Evolutionary conservation across 1,140 invertebrate genomes (phyloP).

Genomic region (Diorhabda sublineata): DNA sequence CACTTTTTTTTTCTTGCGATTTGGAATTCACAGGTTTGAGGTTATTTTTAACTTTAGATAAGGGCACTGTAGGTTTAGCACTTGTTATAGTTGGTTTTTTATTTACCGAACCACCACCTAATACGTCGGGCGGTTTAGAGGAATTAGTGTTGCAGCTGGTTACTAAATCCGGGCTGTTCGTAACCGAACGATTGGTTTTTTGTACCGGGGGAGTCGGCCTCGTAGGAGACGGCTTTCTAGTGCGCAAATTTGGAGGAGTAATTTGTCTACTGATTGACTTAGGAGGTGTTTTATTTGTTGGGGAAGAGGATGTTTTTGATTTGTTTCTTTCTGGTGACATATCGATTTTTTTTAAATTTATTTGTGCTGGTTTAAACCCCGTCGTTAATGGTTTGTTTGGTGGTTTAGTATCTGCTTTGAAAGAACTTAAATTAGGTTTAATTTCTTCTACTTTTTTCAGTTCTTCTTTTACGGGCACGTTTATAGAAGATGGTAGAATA

Average conservation of each 20-base stretch:
- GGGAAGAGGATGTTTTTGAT: slow-evolving; percentile 41
- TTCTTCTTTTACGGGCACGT: slow-evolving; percentile 50
- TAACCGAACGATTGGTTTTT: slow-evolving; percentile 36
- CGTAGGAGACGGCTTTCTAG: slow-evolving; percentile 42
- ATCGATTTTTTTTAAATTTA: slow-evolving; percentile 17
- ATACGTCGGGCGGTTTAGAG: slow-evolving; percentile 59
- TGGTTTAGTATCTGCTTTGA: slow-evolving; percentile 38
- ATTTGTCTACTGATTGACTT: slow-evolving; percentile 49
- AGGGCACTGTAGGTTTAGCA: slow-evolving; percentile 32
- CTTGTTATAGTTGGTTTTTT: slow-evolving; percentile 32
- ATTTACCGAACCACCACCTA: slow-evolving; percentile 46
- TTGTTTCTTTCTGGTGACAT: slow-evolving; percentile 34
- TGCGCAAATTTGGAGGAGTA: slow-evolving; percentile 50
- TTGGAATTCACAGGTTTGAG: slow-evolving; percentile 29
- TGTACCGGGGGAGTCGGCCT: slow-evolving; percentile 39
- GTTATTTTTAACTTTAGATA: slow-evolving; percentile 29
- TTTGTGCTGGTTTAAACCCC: slow-evolving; percentile 30
- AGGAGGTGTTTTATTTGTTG: slow-evolving; percentile 44
- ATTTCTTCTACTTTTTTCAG: slow-evolving; percentile 16
- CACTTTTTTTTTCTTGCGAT: slow-evolving; percentile 36
- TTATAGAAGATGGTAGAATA: slow-evolving; percentile 64
- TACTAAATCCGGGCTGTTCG: slow-evolving; percentile 67
- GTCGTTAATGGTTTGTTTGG: slow-evolving; percentile 37
- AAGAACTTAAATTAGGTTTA: slow-evolving; percentile 34
- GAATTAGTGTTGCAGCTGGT: slow-evolving; percentile 59